Evolutionary conservation across 2,888 invertebrate genomes (phyloP), one percentile per base, ranked within the genome.

Genomic region (Halocaridina rubra): DNA sequence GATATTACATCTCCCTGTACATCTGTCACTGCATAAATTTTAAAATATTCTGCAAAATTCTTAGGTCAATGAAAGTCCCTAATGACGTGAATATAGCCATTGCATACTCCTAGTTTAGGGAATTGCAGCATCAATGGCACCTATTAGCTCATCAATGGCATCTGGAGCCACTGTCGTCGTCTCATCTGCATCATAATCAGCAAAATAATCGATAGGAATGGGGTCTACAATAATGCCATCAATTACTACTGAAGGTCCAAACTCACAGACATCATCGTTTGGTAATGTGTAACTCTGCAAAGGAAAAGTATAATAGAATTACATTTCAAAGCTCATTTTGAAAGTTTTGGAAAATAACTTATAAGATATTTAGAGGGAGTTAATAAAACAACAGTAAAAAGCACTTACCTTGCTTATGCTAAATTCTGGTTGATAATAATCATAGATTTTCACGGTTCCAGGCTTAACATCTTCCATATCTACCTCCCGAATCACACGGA

Each of bases 391-490:
- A n/a, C 16, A 53, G 10, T 4, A 76, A 7, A 16, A 24, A n/a
- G 30, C 8, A 81, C 81, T 80, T 2, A 88, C 88, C 85, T 80
- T 69, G 61, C 71, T 80, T 30, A 88, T 29, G 2, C 78, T 27
- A 22, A 84, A 82, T 74, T 88, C 90, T 71, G 89, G 89, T 81
- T 90, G 89, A 71, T 90, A 90, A 82, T 90, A 90, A 82, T 90
- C 90, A 72, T 89, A 90, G 16, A 90, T 87, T 29, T 85, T 89
- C 16, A 90, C 88, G 1, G 88, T 82, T 16, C 89, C 89, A 5
- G 90, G 89, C 71, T 89, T 91, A 2, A 90, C 89, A 59, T 89
- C 88, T 29, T 89, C 89, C 13, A 91, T 89, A 33, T 90, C 89
- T 27, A 90, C 86, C 22, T 89, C 89, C 30, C 89, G 89, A 16